phyloP scores from a whole-genome alignment of 1,140 invertebrate species.

The Bombus waltoni region DNA sequence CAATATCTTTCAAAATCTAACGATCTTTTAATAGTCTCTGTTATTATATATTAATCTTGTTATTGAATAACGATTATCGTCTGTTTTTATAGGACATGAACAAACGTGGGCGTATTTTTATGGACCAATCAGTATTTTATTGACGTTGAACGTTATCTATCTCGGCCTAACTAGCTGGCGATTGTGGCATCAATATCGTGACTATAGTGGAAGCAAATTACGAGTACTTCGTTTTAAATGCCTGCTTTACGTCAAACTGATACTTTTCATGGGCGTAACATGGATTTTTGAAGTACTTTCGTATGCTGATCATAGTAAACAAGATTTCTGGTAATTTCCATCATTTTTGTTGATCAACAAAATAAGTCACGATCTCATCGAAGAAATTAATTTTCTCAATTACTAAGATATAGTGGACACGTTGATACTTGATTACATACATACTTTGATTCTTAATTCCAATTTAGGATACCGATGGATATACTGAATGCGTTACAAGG shows the following conservation, averaged over 20 bases:
- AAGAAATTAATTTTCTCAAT: neutral
- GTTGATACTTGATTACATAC: neutral
- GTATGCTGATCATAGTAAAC: conserved; percentile 62
- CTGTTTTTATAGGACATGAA: conserved; percentile 77
- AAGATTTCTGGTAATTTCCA: conserved; percentile 63
- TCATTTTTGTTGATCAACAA: neutral
- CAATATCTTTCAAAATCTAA: neutral
- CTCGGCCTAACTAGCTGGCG: conserved; percentile 84
- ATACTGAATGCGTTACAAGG: conserved; percentile 87
- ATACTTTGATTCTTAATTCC: neutral
- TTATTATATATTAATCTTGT: neutral
- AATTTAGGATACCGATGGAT: conserved; percentile 85
- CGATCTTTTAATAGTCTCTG: neutral
- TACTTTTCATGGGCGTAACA: conserved; percentile 88
- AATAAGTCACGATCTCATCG: neutral
- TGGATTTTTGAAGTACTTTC: conserved; percentile 88
- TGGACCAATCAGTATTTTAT: conserved; percentile 84
- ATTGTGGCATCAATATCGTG: conserved; percentile 83
- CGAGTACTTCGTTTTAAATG: conserved; percentile 85
- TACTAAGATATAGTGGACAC: neutral
- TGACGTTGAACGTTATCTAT: conserved; percentile 84
- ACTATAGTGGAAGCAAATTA: conserved; percentile 82
- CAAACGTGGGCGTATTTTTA: conserved; percentile 87
- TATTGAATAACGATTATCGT: neutral
- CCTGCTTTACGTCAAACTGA: conserved; percentile 86